Percentiles rank a stretch among this genome's conserved stretches.
These are phyloP conservation scores for Drusus annulatus DNA, from an alignment of 1,140 invertebrate genomes.

Conservation along the genomic window DNA sequence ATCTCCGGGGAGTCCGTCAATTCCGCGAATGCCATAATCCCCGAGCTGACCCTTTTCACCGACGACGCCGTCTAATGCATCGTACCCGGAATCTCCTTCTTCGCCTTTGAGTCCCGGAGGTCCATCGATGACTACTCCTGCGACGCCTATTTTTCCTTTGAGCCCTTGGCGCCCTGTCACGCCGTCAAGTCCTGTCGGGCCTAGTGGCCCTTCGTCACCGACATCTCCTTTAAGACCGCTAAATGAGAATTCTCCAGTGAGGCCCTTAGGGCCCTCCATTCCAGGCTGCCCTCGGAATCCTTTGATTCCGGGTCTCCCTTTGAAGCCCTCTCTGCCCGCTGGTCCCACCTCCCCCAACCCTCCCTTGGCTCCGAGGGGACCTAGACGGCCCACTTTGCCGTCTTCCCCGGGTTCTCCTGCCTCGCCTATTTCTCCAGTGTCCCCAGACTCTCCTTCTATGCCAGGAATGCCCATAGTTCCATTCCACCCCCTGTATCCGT, in stretches of 20 bases:
- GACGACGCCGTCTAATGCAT: constrained; percentile 69
- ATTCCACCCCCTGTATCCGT: constrained; percentile 69
- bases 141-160: constrained; percentile 59
- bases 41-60: constrained; percentile 74
- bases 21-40: constrained; percentile 67
- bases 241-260: constrained; percentile 70
- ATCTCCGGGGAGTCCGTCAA: constrained; percentile 64
- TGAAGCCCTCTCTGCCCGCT: constrained; percentile 69
- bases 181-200: constrained; percentile 62
- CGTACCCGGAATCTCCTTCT: constrained; percentile 59
- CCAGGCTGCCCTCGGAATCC: constrained; percentile 70
- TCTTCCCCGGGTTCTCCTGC: constrained; percentile 61
- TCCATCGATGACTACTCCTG: constrained; percentile 66
- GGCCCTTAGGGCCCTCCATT: constrained; percentile 66
- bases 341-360: constrained; percentile 63
- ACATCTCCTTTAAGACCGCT: constrained; percentile 78
- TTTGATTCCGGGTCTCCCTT: constrained; percentile 64
- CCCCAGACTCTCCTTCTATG: constrained; percentile 70
- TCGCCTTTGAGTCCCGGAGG: constrained; percentile 57
- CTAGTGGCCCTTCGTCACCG: constrained; percentile 67
- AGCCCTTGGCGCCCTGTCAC: constrained; percentile 61
- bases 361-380: constrained; percentile 64
- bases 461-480: constrained; percentile 62
- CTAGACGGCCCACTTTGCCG: constrained; percentile 67
- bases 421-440: constrained; percentile 71